Percentiles rank a stretch among this genome's conserved stretches.
Evolutionary conservation across 1,140 invertebrate genomes (phyloP).

Genomic region (Colletes latitarsis): DNA sequence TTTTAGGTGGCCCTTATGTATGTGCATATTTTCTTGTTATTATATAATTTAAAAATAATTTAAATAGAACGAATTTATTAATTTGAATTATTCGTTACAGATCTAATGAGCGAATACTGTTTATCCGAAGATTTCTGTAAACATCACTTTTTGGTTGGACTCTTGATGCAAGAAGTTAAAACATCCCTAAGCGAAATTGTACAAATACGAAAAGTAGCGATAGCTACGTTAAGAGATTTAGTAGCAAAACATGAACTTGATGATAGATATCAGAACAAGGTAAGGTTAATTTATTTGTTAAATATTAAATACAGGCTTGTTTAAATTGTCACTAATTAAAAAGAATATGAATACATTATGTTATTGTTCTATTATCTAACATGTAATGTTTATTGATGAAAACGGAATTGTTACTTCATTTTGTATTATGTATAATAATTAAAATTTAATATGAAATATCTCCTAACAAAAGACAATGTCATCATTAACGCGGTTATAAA

Average conservation of each 20-base stretch:
- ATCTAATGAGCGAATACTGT: constrained; percentile 83
- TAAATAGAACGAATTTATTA: constrained; percentile 11
- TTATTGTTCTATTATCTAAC: too few relatives aligned
- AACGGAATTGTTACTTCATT: too few relatives aligned
- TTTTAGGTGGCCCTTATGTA: constrained; percentile 32
- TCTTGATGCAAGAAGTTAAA: constrained; percentile 88
- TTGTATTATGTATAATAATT: too few relatives aligned
- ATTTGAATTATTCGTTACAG: constrained; percentile 72
- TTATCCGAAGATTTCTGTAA: constrained; percentile 91
- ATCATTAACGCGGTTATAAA: not conserved
- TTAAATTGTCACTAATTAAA: too few relatives aligned
- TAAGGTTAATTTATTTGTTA: constrained; percentile 34
- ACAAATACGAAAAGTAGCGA: constrained; percentile 89
- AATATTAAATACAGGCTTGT: too few relatives aligned
- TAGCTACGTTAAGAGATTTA: constrained; percentile 90
- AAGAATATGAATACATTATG: too few relatives aligned
- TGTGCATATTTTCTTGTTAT: constrained; percentile 29
- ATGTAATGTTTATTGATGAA: too few relatives aligned
- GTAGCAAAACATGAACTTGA: constrained; percentile 97
- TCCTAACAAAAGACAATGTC: not conserved
- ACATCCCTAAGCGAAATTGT: constrained; percentile 91
- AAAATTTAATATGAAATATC: too few relatives aligned
- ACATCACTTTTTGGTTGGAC: constrained; percentile 93
- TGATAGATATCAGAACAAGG: constrained; percentile 90
- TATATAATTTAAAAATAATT: not conserved